phyloP scores from a whole-genome alignment of 2,888 invertebrate species.

The Cylindroiulus punctatus region DNA sequence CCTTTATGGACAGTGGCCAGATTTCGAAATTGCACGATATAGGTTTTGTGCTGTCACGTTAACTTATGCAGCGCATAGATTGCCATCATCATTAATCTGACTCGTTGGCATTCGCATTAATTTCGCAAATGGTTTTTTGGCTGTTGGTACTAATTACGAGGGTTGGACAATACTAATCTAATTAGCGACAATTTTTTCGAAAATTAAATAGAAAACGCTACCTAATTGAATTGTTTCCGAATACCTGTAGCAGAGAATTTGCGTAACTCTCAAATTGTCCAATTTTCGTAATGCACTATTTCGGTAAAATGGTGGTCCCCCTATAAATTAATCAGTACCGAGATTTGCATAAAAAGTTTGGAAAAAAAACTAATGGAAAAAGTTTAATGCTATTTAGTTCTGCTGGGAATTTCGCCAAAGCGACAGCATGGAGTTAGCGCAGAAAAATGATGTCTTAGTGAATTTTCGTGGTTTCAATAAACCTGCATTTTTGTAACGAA shows the following conservation, averaged over 20 bases:
- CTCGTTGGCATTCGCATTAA: background rate
- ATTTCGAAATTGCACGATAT: background rate
- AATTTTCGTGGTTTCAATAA: too few species aligned
- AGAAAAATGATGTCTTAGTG: too few species aligned
- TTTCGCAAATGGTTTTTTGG: background rate
- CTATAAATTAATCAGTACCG: too few species aligned
- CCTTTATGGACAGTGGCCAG: conserved; percentile 3
- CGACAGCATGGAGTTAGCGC: too few species aligned
- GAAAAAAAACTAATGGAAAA: too few species aligned
- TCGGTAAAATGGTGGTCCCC: too few species aligned
- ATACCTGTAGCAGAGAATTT: background rate
- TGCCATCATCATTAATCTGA: background rate
- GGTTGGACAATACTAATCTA: background rate
- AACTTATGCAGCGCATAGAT: background rate
- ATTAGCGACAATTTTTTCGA: background rate
- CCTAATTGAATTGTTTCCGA: background rate
- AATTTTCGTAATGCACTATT: background rate
- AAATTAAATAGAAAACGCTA: background rate
- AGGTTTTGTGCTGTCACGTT: background rate
- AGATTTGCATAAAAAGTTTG: too few species aligned
- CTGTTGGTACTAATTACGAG: background rate
- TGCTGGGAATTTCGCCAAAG: too few species aligned
- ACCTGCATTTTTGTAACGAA: too few species aligned
- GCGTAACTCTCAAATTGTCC: background rate
- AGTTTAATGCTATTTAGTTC: too few species aligned